Evolutionary conservation across 2,113 vertebrate genomes (phyloP), one percentile per base, ranked within the genome.

Genomic region (Oostethus manadensis): DNA sequence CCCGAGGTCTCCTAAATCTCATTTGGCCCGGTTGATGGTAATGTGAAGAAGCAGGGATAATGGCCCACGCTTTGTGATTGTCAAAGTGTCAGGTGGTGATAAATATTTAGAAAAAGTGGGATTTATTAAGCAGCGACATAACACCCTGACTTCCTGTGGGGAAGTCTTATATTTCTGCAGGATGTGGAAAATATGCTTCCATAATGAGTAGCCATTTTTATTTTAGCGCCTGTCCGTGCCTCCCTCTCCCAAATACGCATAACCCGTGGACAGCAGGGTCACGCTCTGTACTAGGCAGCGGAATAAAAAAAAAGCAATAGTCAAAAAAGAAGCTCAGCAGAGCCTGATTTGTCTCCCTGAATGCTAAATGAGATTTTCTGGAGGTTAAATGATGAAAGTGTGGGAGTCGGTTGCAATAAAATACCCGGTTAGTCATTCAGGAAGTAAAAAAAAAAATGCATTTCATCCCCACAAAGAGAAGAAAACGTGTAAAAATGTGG

Each of bases 311-410:
- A 57, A 33, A 33, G n/a, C n/a, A n/a, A 33, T 33, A 4, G 45
- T 42, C 16, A 35, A 67, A 65, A n/a, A 70, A 56, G 26, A 61
- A 66, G 18, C 1, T 68, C 49, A 17, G 44, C 20, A 35, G 58
- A 42, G 3, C 38, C 13, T 13, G 13, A 42, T 42, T 3, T 42
- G 38, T 42, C 38, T 42, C 11, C 38, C 38, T 42, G 38, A 49
- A 78, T 26, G 56, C 21, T 53, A 75, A 76, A 78, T 66, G 57
- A 68, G 69, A 81, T 58, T 62, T 61, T 69, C 56, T 67, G 29
- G 60, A 64, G 70, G 50, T 76, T 71, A 62, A 73, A 56, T 45
- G 70, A 62, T 51, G 65, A 60, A 76, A 67, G 65, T 67, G 71
- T 66, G 63, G 61, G 67, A 67, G 70, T 64, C n/a, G 58, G 62